Base-by-base conservation (phyloP, 1,140 invertebrate species). In the Zaprionus kolodkinae region DNA sequence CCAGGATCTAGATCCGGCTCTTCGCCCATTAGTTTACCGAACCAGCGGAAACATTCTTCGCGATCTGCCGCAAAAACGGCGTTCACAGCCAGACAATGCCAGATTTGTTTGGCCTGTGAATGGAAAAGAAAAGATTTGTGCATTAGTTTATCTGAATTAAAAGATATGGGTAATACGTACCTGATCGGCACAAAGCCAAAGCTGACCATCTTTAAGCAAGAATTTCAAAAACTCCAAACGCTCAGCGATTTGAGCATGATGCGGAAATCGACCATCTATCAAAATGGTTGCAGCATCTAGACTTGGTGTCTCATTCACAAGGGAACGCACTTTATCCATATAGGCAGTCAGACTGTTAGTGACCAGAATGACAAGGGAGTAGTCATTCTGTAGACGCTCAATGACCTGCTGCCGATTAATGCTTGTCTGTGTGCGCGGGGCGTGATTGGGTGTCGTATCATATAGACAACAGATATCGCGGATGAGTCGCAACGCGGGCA, bases 21-120 rank as follows among this genome's bases (percentile, higher is more conserved):
- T 81, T 99, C 98, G 5, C 97, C 97, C 98, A 99, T 99, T 59
- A 99, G 93, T 94, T 99, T 98, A n/a, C 98, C 98, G 93, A 99
- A 99, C 98, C 98, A 99, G 86, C 98, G 97, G 93, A 99, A 99
- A 93, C 98, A 99, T 4, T 98, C 97, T 93, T 99, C 98, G 48
- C 98, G 94, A 93, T 99, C 99, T 3, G 96, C 96, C 3, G 96
- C 93, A 93, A 98, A 99, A 1, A 98, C 97, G 7, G 98, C 97
- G 89, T 96, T 96, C 92, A 99, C 98, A 12, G 98, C 98, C 54
- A 99, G 94, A 93, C 97, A 99, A 79, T 97, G 96, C 99, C 99
- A 99, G 78, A 99, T 99, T 94, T 98, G 97, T 92, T 98, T 97
- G 2, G 98, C 98, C 82, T 85, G 50, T 0, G 3, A 25, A 40